These are phyloP conservation scores for Aratinga solstitialis DNA, from an alignment of 2,797 vertebrate genomes.

Conservation along the genomic window DNA sequence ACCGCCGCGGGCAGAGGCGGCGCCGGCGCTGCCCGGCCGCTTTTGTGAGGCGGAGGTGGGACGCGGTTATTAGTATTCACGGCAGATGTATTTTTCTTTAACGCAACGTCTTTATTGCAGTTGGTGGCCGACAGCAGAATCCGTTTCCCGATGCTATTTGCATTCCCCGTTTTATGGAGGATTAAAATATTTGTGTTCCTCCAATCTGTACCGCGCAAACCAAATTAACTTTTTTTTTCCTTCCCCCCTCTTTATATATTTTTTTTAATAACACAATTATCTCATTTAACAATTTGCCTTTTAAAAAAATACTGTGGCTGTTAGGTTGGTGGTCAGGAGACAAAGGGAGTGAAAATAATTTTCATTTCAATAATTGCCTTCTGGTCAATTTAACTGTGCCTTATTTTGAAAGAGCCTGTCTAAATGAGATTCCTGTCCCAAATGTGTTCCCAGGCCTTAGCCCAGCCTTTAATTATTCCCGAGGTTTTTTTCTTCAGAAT, in stretches of 20 bases:
- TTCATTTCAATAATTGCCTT: constrained; percentile 97
- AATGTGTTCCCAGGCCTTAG: constrained; percentile 94
- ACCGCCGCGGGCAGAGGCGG: not conserved
- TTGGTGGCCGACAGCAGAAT: constrained; percentile 46
- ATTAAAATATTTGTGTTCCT: constrained; percentile 74
- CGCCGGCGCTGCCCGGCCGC: not conserved
- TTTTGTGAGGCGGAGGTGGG: constrained; percentile 43
- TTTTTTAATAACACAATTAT: constrained; percentile 76
- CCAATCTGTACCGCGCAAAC: constrained; percentile 62
- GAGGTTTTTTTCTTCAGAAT: constrained; percentile 88
- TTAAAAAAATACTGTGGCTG: constrained; percentile 71
- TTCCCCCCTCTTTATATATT: not conserved
- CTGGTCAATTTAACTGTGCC: constrained; percentile 97
- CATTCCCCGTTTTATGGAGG: constrained; percentile 63
- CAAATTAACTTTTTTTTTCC: constrained; percentile 69
- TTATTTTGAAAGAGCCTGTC: constrained; percentile 87
- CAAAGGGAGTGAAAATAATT: constrained; percentile 99
- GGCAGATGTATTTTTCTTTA: constrained; percentile 64
- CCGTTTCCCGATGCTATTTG: constrained; percentile 43
- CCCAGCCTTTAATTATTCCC: constrained; percentile 97
- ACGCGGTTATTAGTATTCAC: constrained; percentile 30
- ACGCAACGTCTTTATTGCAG: constrained; percentile 65
- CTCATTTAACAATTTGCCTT: constrained; percentile 79
- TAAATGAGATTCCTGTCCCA: constrained; percentile 93
- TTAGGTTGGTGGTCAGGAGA: constrained; percentile 83